phyloP scores from a whole-genome alignment of 2,797 vertebrate species.

The Paguma larvata region DNA sequence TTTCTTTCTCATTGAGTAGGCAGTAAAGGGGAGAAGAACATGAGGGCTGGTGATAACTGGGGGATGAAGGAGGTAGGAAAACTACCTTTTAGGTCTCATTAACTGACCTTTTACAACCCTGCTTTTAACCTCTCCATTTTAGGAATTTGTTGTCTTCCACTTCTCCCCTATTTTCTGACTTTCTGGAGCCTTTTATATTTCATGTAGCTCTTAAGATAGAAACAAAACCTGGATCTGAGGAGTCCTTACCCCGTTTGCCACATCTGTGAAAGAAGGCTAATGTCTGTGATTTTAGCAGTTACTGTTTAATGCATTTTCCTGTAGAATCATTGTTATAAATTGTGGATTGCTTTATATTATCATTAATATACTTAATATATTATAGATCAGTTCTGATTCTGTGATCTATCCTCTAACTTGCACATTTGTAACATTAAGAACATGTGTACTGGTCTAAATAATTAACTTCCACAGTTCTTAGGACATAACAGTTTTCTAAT shows the following conservation, averaged over 20 bases:
- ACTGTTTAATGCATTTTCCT: conserved; percentile 6
- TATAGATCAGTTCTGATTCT: neutral
- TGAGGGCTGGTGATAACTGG: neutral
- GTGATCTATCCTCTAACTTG: neutral
- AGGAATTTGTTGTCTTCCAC: neutral
- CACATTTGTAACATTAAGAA: neutral
- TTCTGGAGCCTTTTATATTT: neutral
- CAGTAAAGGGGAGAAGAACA: neutral
- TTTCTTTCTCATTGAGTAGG: neutral
- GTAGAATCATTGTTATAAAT: neutral
- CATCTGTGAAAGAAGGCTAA: neutral
- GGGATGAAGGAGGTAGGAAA: neutral
- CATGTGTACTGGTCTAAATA: neutral
- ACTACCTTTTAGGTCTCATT: neutral
- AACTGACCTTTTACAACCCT: neutral
- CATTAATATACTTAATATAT: neutral
- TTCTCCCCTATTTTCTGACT: neutral
- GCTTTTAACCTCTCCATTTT: neutral
- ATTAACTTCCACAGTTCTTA: conserved; percentile 21
- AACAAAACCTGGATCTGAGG: neutral
- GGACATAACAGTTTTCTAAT: neutral
- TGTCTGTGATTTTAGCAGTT: neutral
- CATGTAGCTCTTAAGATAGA: neutral
- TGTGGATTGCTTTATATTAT: conserved; percentile 4
- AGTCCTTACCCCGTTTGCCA: neutral